Percentiles rank a stretch among this genome's conserved stretches.
Conservation (phyloP, 2,888 invertebrate species). For the Diadegma fenestrale region DNA sequence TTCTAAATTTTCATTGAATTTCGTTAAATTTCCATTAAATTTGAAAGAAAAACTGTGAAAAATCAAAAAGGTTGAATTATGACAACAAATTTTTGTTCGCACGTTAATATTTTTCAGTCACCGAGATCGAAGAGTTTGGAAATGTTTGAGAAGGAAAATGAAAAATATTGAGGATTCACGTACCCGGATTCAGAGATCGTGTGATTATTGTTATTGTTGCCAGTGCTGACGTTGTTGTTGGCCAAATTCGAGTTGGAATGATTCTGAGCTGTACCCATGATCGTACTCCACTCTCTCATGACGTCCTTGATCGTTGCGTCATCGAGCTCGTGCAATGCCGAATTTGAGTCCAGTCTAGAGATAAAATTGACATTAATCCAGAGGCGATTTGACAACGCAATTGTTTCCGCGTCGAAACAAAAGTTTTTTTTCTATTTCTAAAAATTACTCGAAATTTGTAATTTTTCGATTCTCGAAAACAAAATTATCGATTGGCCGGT, state of each 20-base stretch:
- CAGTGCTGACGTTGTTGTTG: conserved; percentile 81
- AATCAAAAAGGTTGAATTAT: not conserved
- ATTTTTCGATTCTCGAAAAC: not conserved
- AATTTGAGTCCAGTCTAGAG: conserved; percentile 79
- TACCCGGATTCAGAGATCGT: conserved; percentile 81
- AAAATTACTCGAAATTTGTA: not conserved
- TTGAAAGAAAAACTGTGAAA: not conserved
- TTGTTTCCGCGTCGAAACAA: not conserved
- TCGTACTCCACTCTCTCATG: conserved; percentile 87
- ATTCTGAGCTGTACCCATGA: conserved; percentile 85
- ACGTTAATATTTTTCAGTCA: not conserved
- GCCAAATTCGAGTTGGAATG: conserved; percentile 76
- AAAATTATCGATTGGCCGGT: not conserved
- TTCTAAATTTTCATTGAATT: not conserved
- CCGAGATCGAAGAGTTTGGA: conserved; percentile 12
- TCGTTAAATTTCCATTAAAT: not conserved
- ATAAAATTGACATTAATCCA: not conserved
- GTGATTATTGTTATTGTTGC: conserved; percentile 76
- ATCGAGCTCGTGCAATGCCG: conserved; percentile 86
- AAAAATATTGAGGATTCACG: conserved; percentile 72
- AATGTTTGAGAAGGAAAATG: not conserved
- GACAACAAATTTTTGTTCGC: not conserved
- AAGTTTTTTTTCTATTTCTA: not conserved
- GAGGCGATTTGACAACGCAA: not conserved
- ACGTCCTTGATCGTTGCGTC: conserved; percentile 86